Conservation (phyloP, 2,888 invertebrate genomes). For the Aporophyla lueneburgensis region DNA sequence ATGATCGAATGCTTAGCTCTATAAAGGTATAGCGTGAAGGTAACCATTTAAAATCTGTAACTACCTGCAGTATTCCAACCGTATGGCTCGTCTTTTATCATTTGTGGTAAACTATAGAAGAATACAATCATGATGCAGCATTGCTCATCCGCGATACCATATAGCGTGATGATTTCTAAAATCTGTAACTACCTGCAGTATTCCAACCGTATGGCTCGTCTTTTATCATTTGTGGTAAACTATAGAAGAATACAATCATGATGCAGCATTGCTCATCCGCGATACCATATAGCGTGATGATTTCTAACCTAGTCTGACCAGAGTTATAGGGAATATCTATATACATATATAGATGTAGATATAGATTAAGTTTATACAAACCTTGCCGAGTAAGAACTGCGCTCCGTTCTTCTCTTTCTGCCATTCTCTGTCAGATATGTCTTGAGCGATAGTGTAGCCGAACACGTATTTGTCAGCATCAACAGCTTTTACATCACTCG, state of each 20-base stretch:
- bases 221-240: background rate
- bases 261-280: background rate
- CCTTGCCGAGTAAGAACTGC: constrained; percentile 82
- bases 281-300: background rate
- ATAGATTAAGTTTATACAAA: constrained; percentile 41
- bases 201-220: background rate
- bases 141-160: background rate
- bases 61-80: too few relatives aligned
- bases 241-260: background rate
- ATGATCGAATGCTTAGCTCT: too few relatives aligned
- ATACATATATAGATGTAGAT: background rate
- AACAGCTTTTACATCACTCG: constrained; percentile 92
- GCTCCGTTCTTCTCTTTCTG: constrained; percentile 95
- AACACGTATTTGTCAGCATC: constrained; percentile 94
- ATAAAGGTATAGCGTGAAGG: too few relatives aligned
- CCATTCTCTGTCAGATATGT: constrained; percentile 97
- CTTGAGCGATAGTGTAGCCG: constrained; percentile 97
- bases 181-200: too few relatives aligned
- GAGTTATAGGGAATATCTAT: background rate
- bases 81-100: background rate
- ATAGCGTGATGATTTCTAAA: background rate
- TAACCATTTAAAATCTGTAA: too few relatives aligned
- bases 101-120: background rate
- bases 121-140: background rate
- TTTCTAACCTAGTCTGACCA: background rate